Evolutionary conservation across 2,113 vertebrate genomes (phyloP).

Genomic region (Natator depressus): DNA sequence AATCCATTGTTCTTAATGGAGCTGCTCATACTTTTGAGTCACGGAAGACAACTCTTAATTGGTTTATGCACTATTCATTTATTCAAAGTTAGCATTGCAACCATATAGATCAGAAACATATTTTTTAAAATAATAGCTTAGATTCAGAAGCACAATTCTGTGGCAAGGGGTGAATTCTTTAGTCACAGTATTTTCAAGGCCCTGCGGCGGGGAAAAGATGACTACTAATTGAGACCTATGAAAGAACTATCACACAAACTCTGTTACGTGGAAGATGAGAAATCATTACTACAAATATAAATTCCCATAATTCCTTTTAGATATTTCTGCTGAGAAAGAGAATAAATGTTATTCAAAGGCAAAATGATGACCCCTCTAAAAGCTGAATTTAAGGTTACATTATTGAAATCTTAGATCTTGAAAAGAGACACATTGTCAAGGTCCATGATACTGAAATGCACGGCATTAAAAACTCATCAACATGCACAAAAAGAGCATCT

Average conservation of each 20-base stretch:
- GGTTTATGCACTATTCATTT: neutral
- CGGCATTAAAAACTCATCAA: neutral
- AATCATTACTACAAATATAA: neutral
- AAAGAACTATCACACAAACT: neutral
- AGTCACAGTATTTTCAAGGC: neutral
- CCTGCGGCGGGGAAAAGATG: neutral
- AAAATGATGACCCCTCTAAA: neutral
- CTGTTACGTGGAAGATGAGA: neutral
- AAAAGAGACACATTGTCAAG: neutral
- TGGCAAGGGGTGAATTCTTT: neutral
- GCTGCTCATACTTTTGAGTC: neutral
- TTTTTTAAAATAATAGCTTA: neutral
- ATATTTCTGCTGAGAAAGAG: conserved; percentile 1
- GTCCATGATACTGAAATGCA: neutral
- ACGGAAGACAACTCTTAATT: neutral
- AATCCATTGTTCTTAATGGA: neutral
- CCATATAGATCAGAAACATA: neutral
- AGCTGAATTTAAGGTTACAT: neutral
- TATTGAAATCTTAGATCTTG: neutral
- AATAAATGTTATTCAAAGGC: neutral
- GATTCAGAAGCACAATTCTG: neutral
- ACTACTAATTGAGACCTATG: neutral
- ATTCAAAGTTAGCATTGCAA: neutral
- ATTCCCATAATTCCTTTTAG: neutral
- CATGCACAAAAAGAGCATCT: neutral